phyloP scores from a whole-genome alignment of 2,888 invertebrate genomes.

The Epirrhoe tristata region DNA sequence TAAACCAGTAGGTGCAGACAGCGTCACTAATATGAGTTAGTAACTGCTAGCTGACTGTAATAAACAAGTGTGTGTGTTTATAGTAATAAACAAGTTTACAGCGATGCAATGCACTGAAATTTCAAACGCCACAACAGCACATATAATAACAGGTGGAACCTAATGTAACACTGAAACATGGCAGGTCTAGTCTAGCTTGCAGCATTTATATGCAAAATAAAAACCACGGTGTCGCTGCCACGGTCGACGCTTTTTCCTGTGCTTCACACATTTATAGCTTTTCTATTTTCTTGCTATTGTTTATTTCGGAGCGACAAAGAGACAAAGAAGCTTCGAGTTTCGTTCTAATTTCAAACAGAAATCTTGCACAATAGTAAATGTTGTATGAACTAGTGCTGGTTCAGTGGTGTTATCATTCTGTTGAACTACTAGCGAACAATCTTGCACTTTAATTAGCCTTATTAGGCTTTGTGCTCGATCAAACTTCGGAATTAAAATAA shows the following conservation, averaged over 20 bases:
- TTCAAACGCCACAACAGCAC: slow-evolving; percentile 18
- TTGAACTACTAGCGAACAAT: background rate
- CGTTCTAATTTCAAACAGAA: slow-evolving; percentile 19
- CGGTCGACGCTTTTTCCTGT: slow-evolving; percentile 37
- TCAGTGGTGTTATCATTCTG: background rate
- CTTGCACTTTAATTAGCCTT: background rate
- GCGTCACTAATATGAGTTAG: no score
- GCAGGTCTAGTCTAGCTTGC: slow-evolving; percentile 35
- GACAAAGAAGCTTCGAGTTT: slow-evolving; percentile 22
- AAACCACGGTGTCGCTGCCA: slow-evolving; percentile 41
- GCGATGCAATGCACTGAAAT: slow-evolving; percentile 6
- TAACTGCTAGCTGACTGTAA: no score
- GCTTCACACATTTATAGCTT: slow-evolving; percentile 50
- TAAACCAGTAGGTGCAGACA: background rate
- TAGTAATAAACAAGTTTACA: background rate
- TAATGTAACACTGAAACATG: slow-evolving; percentile 30
- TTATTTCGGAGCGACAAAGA: slow-evolving; percentile 29
- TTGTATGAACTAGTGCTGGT: background rate
- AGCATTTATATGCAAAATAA: slow-evolving; percentile 43
- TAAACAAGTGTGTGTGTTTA: no score
- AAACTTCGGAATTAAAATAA: background rate
- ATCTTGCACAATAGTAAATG: slow-evolving; percentile 15
- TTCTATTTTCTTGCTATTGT: slow-evolving; percentile 33
- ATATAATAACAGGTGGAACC: slow-evolving; percentile 9
- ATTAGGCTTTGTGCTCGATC: background rate